Evolutionary conservation across 2,113 vertebrate genomes (phyloP).

Genomic region (Campylomormyrus numenius): DNA sequence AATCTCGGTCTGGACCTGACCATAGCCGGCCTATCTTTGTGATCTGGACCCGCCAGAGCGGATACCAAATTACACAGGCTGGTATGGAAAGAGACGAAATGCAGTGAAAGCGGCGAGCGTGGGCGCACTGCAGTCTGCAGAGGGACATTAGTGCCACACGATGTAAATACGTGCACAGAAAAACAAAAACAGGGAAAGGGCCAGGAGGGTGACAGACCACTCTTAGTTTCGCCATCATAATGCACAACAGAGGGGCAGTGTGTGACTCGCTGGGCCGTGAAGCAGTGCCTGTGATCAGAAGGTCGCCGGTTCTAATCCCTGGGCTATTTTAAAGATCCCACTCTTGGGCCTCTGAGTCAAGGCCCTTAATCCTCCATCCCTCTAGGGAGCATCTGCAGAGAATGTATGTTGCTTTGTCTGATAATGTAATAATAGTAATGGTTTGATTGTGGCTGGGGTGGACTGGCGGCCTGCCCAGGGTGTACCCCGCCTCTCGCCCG

Average conservation of each 20-base stretch:
- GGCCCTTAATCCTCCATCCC: neutral
- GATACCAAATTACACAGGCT: neutral
- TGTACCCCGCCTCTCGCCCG: no score
- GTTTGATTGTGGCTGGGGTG: neutral
- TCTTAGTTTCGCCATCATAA: neutral
- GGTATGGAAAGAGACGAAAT: neutral
- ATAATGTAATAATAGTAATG: neutral
- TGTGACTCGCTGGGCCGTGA: neutral
- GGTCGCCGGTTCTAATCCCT: neutral
- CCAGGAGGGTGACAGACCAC: neutral
- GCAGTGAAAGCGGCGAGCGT: neutral
- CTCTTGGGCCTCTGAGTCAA: no score
- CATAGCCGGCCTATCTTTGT: constrained; percentile 15
- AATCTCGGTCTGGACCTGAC: neutral
- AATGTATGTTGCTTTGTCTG: neutral
- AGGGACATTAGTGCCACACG: neutral
- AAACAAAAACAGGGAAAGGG: neutral
- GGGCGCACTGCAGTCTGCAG: neutral
- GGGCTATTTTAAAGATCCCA: neutral
- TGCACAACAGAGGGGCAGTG: neutral
- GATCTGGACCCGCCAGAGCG: neutral
- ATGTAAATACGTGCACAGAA: neutral
- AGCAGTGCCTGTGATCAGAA: neutral
- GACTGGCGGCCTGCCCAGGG: no score
- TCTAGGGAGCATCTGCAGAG: no score